Conservation (phyloP, 2,888 invertebrate species). For the Priocnemis perturbator region DNA sequence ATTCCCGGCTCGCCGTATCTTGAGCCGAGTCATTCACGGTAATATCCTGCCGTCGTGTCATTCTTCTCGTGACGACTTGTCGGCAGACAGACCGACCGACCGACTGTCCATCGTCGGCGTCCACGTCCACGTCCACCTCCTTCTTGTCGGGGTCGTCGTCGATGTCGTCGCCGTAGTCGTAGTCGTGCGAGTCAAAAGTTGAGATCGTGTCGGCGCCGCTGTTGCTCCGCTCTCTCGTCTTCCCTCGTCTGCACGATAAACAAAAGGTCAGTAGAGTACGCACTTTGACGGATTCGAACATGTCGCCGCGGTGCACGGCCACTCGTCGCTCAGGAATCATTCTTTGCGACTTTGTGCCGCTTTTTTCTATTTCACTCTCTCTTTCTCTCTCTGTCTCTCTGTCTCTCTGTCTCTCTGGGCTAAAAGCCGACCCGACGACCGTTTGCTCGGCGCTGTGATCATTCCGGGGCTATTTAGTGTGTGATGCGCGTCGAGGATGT, state of each 20-base stretch:
- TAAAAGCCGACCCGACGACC: neutral
- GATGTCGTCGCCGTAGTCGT: neutral
- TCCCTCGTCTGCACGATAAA: constrained; percentile 29
- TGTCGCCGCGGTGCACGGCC: constrained; percentile 17
- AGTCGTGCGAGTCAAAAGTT: constrained; percentile 7
- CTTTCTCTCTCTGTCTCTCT: neutral
- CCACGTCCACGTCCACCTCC: no score
- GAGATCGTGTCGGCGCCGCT: neutral
- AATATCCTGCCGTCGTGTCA: neutral
- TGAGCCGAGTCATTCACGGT: constrained; percentile 7
- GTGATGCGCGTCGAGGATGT: no score
- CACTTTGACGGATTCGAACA: neutral
- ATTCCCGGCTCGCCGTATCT: constrained; percentile 7
- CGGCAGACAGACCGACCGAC: no score
- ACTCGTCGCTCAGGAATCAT: neutral
- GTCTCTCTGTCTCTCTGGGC: no score
- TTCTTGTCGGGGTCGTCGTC: constrained; percentile 1
- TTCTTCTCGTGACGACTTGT: neutral
- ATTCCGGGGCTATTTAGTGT: no score
- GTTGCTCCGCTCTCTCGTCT: neutral
- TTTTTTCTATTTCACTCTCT: neutral
- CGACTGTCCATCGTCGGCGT: neutral
- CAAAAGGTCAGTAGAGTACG: constrained; percentile 38
- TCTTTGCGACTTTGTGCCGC: neutral
- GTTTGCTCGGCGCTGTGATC: no score